phyloP scores from a whole-genome alignment of 2,113 vertebrate species.

The Corydoras maculifer region DNA sequence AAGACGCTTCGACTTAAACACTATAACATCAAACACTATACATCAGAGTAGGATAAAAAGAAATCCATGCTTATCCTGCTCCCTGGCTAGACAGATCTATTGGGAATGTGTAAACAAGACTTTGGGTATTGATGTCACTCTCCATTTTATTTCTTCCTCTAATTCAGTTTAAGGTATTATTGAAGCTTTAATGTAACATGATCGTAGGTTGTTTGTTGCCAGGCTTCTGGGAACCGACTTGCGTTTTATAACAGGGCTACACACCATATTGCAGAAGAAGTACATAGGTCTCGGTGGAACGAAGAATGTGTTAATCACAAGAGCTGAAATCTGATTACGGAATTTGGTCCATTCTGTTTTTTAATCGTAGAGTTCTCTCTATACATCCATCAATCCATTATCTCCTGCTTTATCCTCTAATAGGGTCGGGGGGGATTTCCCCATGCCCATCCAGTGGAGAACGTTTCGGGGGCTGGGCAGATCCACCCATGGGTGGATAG shows the following conservation, averaged over 20 bases:
- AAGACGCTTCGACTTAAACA: too few relatives aligned
- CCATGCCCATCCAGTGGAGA: too few relatives aligned
- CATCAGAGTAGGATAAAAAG: too few relatives aligned
- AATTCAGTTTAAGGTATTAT: not conserved
- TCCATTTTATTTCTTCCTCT: not conserved
- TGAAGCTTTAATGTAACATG: not conserved
- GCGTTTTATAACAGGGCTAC: not conserved
- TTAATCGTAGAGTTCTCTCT: not conserved
- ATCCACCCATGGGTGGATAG: too few relatives aligned
- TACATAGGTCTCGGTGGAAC: not conserved
- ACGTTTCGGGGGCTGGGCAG: too few relatives aligned
- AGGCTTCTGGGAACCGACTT: not conserved
- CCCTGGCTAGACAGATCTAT: not conserved
- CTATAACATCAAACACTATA: too few relatives aligned
- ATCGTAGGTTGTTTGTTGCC: not conserved
- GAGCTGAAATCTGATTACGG: not conserved
- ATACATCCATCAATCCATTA: too few relatives aligned
- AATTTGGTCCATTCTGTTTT: conserved; percentile 11
- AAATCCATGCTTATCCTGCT: too few relatives aligned
- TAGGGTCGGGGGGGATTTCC: too few relatives aligned
- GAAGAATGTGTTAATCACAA: conserved; percentile 3
- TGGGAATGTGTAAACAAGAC: not conserved
- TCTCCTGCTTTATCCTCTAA: too few relatives aligned
- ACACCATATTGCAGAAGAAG: not conserved
- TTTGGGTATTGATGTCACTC: not conserved